Conservation (phyloP, 2,888 invertebrate species). For the Leptothorax acervorum region DNA sequence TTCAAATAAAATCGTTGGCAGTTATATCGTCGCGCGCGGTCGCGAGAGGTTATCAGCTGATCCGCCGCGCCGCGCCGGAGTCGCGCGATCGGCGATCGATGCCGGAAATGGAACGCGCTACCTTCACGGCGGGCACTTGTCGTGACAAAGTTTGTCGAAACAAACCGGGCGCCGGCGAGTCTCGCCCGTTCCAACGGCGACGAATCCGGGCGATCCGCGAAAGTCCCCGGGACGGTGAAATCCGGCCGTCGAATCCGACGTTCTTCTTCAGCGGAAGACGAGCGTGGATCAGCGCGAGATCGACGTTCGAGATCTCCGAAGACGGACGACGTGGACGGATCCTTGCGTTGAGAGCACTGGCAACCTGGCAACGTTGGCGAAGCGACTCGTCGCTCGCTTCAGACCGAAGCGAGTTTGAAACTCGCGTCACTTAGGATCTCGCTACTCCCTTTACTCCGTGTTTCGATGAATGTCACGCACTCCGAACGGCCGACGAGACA, state of each 20-base stretch:
- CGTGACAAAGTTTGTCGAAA: background rate
- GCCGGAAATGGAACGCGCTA: too few species aligned
- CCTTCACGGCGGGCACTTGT: too few species aligned
- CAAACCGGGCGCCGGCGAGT: background rate
- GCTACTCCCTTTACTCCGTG: background rate
- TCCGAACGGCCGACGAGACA: background rate
- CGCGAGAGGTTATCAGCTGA: too few species aligned
- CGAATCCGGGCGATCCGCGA: background rate
- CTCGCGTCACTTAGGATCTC: background rate
- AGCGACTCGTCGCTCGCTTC: background rate
- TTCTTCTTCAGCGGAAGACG: constrained; percentile 25
- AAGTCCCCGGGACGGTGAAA: background rate
- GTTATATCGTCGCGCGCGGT: too few species aligned
- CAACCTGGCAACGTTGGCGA: background rate
- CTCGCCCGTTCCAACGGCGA: background rate
- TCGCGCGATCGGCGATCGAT: too few species aligned
- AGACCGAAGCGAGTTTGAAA: background rate
- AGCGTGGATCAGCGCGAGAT: constrained; percentile 14
- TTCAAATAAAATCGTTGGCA: background rate
- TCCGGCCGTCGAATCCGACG: background rate
- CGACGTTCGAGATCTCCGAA: background rate
- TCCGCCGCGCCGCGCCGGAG: too few species aligned
- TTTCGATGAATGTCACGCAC: background rate
- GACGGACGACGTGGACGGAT: background rate
- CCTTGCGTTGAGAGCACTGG: too few species aligned